A percentile compares a stretch with the other conserved stretches of the same genome.
phyloP scores from a whole-genome alignment of 2,797 vertebrate genomes.

The Heterohyrax brucei region DNA sequence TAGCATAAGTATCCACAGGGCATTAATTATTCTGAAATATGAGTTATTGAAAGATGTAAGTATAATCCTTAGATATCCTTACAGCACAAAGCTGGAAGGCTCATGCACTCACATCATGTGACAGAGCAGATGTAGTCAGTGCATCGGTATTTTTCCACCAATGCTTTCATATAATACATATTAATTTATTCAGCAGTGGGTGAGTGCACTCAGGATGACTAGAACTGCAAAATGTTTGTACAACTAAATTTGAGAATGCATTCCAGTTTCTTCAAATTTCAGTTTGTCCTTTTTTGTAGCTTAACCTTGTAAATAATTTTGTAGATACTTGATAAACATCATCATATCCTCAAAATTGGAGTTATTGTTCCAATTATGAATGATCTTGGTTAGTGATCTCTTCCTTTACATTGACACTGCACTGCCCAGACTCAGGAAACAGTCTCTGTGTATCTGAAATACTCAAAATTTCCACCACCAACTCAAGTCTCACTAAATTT shows the following conservation, averaged over 20 bases:
- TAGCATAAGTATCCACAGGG: background rate
- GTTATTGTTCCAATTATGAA: background rate
- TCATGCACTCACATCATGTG: background rate
- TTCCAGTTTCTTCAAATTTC: background rate
- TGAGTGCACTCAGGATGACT: background rate
- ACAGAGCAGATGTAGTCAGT: background rate
- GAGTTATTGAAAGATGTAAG: constrained; percentile 6
- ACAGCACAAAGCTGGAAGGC: background rate
- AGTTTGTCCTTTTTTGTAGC: background rate
- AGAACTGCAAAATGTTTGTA: background rate
- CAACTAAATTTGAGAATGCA: background rate
- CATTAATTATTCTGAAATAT: constrained; percentile 50
- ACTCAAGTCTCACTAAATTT: background rate
- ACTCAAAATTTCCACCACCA: background rate
- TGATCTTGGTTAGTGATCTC: background rate
- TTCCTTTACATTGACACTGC: background rate
- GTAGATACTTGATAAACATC: background rate
- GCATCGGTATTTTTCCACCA: background rate
- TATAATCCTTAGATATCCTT: constrained; percentile 38
- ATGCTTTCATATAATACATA: background rate
- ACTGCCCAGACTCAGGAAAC: background rate
- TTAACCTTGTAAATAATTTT: background rate
- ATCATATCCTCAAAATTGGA: background rate
- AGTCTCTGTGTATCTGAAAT: background rate
- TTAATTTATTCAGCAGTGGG: constrained; percentile 11